Evolutionary conservation across 2,888 invertebrate species (phyloP).

Genomic region (Zhuqinia jingwanae): DNA sequence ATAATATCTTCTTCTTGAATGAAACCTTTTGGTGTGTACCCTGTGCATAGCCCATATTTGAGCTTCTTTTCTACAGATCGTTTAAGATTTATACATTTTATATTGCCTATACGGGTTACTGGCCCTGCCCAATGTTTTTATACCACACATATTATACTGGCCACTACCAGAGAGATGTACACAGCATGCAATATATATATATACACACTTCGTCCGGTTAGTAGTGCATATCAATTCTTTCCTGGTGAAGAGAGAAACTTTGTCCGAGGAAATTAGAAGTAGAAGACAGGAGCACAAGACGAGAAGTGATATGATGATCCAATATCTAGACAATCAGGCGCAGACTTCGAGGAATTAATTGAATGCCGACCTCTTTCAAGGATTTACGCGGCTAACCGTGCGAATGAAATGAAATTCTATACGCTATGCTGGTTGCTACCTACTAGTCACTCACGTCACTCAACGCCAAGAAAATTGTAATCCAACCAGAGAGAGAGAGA

Average conservation of each 20-base stretch:
- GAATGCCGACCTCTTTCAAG: slow-evolving; percentile 71
- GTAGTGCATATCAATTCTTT: not conserved
- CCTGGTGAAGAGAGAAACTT: slow-evolving; percentile 31
- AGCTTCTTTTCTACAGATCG: not conserved
- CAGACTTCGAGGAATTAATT: slow-evolving; percentile 72
- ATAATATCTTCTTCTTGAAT: slow-evolving; percentile 51
- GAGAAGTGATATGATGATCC: slow-evolving; percentile 64
- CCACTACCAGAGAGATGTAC: not conserved
- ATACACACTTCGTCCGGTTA: not conserved
- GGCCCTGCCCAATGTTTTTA: too few species aligned
- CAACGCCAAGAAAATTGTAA: slow-evolving; percentile 50
- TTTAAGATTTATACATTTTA: not conserved
- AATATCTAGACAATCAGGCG: slow-evolving; percentile 69
- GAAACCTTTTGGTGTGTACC: slow-evolving; percentile 46
- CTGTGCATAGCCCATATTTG: not conserved
- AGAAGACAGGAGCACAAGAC: slow-evolving; percentile 47
- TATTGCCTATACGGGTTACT: not conserved
- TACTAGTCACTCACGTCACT: slow-evolving; percentile 49
- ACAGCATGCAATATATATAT: not conserved
- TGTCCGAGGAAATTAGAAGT: slow-evolving; percentile 54
- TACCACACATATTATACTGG: not conserved
- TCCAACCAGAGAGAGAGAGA: too few species aligned
- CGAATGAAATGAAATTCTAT: slow-evolving; percentile 71
- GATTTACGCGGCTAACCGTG: slow-evolving; percentile 68
- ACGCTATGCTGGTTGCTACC: slow-evolving; percentile 40